Conservation (phyloP, 2,888 invertebrate genomes). For the Campaea margaritaria region DNA sequence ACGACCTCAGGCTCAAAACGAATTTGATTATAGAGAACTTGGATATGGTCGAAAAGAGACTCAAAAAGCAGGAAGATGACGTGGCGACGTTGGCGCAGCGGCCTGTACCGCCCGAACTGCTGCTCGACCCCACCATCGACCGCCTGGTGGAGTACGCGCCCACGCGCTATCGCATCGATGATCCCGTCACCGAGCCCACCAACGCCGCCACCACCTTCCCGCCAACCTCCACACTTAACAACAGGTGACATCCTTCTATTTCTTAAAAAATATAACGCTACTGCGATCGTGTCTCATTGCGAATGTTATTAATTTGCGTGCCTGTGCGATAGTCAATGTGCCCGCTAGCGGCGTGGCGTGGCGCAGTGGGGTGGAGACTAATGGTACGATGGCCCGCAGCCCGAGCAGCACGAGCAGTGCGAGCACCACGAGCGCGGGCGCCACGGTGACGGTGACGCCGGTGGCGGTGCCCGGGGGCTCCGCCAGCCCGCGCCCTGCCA, state of each 20-base stretch:
- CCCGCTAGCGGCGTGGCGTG: slow-evolving; percentile 25
- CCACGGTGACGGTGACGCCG: slow-evolving; percentile 73
- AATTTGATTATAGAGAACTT: slow-evolving; percentile 95
- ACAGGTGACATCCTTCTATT: slow-evolving; percentile 78
- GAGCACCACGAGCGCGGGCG: slow-evolving; percentile 49
- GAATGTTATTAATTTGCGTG: slow-evolving; percentile 48
- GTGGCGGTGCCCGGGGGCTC: slow-evolving; percentile 55
- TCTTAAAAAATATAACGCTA: slow-evolving; percentile 36
- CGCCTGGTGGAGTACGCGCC: slow-evolving; percentile 92
- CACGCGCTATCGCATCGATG: slow-evolving; percentile 85
- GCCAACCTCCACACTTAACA: slow-evolving; percentile 59
- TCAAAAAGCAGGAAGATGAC: slow-evolving; percentile 94
- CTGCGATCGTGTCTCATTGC: slow-evolving; percentile 52
- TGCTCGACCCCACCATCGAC: slow-evolving; percentile 91
- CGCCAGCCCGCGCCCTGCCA: slow-evolving; percentile 76
- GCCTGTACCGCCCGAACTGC: slow-evolving; percentile 89
- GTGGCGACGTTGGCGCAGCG: slow-evolving; percentile 91
- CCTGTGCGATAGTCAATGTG: slow-evolving; percentile 47
- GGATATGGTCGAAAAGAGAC: slow-evolving; percentile 92
- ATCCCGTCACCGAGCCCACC: slow-evolving; percentile 72
- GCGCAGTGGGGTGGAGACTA: slow-evolving; percentile 61
- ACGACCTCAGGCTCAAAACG: slow-evolving; percentile 91
- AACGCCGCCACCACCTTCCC: slow-evolving; percentile 67
- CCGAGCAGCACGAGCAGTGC: slow-evolving; percentile 70
- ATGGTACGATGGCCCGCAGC: slow-evolving; percentile 77